phyloP scores from a whole-genome alignment of 2,797 vertebrate genomes.

The Tragelaphus eurycerus region DNA sequence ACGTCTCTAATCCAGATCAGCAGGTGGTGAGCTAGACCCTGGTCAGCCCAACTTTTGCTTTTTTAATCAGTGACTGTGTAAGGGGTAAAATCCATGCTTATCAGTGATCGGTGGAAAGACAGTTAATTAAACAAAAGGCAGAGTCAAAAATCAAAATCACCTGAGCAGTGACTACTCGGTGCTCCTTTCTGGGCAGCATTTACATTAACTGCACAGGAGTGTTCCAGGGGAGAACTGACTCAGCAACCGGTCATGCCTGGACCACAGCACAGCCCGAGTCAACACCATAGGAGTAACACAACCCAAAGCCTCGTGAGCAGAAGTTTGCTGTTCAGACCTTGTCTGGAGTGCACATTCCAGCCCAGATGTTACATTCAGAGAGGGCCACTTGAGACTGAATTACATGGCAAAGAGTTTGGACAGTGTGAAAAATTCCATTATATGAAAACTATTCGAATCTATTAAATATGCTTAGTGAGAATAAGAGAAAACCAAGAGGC shows the following conservation, averaged over 20 bases:
- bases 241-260: neutral
- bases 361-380: neutral
- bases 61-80: neutral
- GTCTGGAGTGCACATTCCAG: neutral
- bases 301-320: neutral
- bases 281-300: neutral
- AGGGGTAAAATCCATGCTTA: neutral
- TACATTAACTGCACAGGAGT: neutral
- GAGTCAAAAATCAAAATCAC: neutral
- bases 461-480: neutral
- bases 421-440: neutral
- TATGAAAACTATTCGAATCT: neutral
- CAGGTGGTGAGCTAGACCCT: neutral
- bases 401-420: neutral
- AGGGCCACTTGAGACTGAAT: neutral
- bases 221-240: neutral
- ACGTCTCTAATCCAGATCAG: neutral
- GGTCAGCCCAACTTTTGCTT: neutral
- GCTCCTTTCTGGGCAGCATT: neutral
- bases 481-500: neutral
- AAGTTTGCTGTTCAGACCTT: neutral
- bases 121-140: neutral
- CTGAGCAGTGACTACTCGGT: neutral
- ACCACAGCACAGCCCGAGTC: neutral
- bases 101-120: neutral